Base-by-base conservation (phyloP, 2,113 vertebrate species). In the crab-eating macaque (Macaca fascicularis) region DNA sequence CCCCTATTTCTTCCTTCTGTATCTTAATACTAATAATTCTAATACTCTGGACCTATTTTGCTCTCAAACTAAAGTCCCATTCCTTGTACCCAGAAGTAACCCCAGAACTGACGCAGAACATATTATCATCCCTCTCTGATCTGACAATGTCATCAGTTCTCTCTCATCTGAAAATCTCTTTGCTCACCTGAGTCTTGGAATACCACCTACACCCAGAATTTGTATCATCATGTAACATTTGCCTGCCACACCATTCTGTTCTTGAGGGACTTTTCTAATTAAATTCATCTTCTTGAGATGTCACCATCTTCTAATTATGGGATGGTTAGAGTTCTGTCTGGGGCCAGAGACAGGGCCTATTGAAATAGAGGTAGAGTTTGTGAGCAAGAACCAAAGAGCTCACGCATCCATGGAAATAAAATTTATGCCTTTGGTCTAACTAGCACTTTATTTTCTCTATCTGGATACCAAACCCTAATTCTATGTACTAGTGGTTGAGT, bases 391-490 rank as follows among this genome's bases (percentile, higher is more conserved):
- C 14, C 38, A 93, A 95, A 82, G 35, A 64, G n/a, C 32, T 92
- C 40, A 72, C 5, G 85, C 64, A 95, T 38, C 4, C 13, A 50
- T 23, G 30, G 12, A 94, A 96, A 82, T 78, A 90, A 85, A 81
- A 94, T 78, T 10, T 45, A 88, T 81, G 57, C 6, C 43, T 59
- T 95, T 92, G 40, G 22, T 90, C 40, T 96, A 94, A 84, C 79
- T 92, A 90, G 8, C 23, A 96, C 35, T 89, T 86, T 85, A 74
- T 92, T 95, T 93, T 93, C 22, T 93, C 19, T 93, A 50, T 76
- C n/a, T 61, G 17, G 27, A 87, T 80, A 76, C 50, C 48, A 93
- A 92, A 30, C 5, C 64, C 32, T 43, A 87, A n/a, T 89, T 83
- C 52, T 92, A 83, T n/a, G 5, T 84, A 59, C 43, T 40, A 95